Conservation (phyloP, 2,797 vertebrate species). For the Sylvia borin region DNA sequence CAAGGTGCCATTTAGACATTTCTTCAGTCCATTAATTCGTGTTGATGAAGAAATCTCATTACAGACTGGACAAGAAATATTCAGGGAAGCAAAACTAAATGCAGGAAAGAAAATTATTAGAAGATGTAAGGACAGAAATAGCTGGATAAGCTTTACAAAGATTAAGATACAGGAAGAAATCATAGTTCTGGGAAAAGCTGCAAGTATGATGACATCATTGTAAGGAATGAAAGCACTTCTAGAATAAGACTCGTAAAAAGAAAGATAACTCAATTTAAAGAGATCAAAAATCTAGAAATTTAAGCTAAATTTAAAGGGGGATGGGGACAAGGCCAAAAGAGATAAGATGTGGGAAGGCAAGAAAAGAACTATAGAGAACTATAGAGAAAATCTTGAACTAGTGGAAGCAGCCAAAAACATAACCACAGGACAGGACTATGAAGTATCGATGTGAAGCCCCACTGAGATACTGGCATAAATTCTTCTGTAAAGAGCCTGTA, state of each 20-base stretch:
- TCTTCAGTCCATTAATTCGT: neutral
- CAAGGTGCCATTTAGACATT: neutral
- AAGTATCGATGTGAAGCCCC: neutral
- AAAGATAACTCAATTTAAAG: neutral
- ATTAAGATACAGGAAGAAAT: neutral
- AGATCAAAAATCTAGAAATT: neutral
- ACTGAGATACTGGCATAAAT: neutral
- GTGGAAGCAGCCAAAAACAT: neutral
- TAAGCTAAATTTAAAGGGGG: neutral
- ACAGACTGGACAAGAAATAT: neutral
- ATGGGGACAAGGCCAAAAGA: no score
- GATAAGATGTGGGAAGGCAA: neutral
- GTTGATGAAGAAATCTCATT: conserved; percentile 41
- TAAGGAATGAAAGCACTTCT: neutral
- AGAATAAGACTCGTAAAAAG: neutral
- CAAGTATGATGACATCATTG: neutral
- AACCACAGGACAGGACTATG: neutral
- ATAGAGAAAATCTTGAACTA: neutral
- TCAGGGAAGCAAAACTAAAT: conserved; percentile 13
- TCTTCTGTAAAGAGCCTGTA: neutral
- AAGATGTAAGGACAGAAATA: neutral
- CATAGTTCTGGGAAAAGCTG: neutral
- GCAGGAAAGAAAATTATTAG: neutral
- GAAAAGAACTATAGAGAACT: no score
- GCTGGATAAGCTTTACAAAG: neutral